A percentile compares a stretch with the other conserved stretches of the same genome.
phyloP scores from a whole-genome alignment of 2,888 invertebrate species.

The Pomacea canaliculata region DNA sequence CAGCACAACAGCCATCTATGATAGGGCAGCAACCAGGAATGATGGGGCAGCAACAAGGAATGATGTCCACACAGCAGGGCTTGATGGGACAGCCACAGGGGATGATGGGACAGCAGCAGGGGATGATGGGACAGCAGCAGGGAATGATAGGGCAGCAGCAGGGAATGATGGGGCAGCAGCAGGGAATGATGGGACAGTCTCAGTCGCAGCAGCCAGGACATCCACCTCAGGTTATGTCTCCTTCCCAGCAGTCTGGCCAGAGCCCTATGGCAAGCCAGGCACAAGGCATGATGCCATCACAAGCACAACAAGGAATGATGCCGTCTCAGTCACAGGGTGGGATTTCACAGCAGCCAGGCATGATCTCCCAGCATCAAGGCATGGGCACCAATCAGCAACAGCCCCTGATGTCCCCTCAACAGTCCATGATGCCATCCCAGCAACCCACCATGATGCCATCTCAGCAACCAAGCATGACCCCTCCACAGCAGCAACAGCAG shows the following conservation, averaged over 20 bases:
- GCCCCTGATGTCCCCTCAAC: background rate
- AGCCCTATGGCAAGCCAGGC: constrained; percentile 18
- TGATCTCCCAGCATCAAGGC: constrained; percentile 27
- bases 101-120: constrained; percentile 32
- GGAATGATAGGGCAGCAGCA: constrained; percentile 35
- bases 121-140: constrained; percentile 29
- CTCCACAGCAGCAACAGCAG: constrained; percentile 9
- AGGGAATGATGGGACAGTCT: constrained; percentile 16
- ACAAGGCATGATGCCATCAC: background rate
- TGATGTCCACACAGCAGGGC: constrained; percentile 24
- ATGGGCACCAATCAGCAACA: constrained; percentile 2
- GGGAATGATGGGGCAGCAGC: constrained; percentile 21
- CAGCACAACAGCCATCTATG: constrained; percentile 9
- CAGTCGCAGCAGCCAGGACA: constrained; percentile 19
- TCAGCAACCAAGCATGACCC: constrained; percentile 3
- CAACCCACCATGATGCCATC: constrained; percentile 30
- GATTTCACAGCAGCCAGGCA: constrained; percentile 17
- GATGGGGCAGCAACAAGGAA: constrained; percentile 21
- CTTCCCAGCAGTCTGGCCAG: constrained; percentile 19
- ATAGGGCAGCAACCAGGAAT: constrained; percentile 12
- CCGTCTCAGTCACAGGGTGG: constrained; percentile 10
- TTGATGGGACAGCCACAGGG: constrained; percentile 34
- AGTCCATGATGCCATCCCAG: constrained; percentile 22
- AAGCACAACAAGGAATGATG: constrained; percentile 19
- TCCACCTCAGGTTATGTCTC: constrained; percentile 24